These are phyloP conservation scores for Eurystomus gularis DNA, from an alignment of 2,113 vertebrate species.

Conservation along the genomic window DNA sequence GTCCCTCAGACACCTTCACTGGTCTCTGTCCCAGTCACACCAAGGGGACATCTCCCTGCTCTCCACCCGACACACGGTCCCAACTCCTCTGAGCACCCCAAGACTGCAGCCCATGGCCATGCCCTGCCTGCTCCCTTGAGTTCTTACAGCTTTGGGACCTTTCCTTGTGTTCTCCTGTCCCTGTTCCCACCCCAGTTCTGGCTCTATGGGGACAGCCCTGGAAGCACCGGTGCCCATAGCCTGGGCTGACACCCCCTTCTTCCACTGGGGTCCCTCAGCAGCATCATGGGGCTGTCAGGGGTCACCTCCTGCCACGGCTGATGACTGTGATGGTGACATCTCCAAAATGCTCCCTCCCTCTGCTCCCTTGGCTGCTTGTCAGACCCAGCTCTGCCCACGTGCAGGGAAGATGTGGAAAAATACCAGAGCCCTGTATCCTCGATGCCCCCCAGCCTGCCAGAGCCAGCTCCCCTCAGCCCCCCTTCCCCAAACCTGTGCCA, in stretches of 20 bases:
- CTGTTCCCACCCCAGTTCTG: too few relatives aligned
- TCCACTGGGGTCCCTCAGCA: neutral
- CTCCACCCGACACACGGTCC: rapidly evolving
- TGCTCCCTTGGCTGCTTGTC: neutral
- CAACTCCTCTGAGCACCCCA: neutral
- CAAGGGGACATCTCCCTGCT: neutral
- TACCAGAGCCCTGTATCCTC: neutral
- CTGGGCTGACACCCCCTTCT: neutral
- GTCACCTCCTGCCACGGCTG: neutral
- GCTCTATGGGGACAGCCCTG: neutral
- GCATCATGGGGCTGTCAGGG: neutral
- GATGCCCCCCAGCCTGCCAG: neutral
- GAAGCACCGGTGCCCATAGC: neutral
- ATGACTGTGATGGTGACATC: neutral
- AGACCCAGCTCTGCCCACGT: neutral
- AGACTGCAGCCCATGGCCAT: rapidly evolving
- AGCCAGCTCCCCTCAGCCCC: neutral
- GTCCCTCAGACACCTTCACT: rapidly evolving
- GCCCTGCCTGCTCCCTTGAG: neutral
- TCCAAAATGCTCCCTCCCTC: neutral
- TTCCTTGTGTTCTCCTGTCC: neutral
- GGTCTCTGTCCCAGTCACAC: neutral
- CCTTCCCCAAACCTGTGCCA: neutral
- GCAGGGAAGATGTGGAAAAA: neutral
- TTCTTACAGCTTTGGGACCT: neutral